Percentiles rank a stretch among this genome's conserved stretches.
Evolutionary conservation across 1,140 invertebrate species (phyloP).

Genomic region (Grapholita molesta): DNA sequence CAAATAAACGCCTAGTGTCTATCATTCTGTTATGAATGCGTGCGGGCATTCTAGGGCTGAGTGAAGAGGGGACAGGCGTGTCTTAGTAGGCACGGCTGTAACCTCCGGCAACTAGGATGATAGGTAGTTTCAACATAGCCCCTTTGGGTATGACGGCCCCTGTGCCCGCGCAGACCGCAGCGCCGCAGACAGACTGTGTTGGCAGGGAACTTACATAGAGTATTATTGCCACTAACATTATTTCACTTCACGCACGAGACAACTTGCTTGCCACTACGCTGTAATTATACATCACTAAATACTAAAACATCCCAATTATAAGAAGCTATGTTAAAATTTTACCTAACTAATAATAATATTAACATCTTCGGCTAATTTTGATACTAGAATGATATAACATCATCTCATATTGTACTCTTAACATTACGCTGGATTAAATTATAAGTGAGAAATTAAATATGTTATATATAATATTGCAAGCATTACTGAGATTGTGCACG

Average conservation of each 20-base stretch:
- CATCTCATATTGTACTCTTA: constrained; percentile 79
- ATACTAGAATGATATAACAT: constrained; percentile 79
- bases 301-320: constrained; percentile 79
- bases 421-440: constrained; percentile 76
- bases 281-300: constrained; percentile 73
- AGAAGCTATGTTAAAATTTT: constrained; percentile 79
- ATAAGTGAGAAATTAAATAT: constrained; percentile 71
- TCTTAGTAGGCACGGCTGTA: neutral
- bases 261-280: constrained; percentile 71
- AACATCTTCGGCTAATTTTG: constrained; percentile 79
- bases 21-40: constrained; percentile 57
- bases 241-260: constrained; percentile 68
- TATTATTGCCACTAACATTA: constrained; percentile 76
- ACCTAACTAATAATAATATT: constrained; percentile 78
- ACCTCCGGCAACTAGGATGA: neutral
- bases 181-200: constrained; percentile 30
- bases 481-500: constrained; percentile 79
- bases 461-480: constrained; percentile 77
- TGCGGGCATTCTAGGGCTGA: neutral
- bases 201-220: constrained; percentile 69
- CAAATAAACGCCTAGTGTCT: constrained; percentile 75
- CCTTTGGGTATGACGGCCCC: constrained; percentile 17
- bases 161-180: neutral
- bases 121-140: neutral
- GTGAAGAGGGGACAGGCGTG: neutral